phyloP scores from a whole-genome alignment of 2,113 vertebrate species.

The Gavialis gangeticus region DNA sequence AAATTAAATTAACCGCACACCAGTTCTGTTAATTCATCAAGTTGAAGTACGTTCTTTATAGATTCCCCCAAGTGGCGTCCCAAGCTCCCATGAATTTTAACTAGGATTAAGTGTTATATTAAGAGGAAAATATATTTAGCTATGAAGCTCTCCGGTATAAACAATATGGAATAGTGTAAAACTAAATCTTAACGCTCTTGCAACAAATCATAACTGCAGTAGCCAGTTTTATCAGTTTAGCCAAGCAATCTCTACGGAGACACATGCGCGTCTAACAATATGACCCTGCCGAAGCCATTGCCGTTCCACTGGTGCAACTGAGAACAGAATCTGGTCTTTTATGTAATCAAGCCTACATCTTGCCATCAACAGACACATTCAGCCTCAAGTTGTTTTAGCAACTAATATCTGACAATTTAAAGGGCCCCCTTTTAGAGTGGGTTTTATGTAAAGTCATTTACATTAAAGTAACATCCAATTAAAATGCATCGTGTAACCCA shows the following conservation, averaged over 20 bases:
- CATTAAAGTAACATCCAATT: constrained; percentile 79
- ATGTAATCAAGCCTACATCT: neutral
- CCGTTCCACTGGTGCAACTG: neutral
- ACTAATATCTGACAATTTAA: constrained; percentile 65
- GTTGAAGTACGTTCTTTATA: neutral
- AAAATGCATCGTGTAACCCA: constrained; percentile 77
- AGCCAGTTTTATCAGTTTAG: neutral
- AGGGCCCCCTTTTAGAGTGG: constrained; percentile 63
- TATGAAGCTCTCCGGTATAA: neutral
- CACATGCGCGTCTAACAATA: neutral
- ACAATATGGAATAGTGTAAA: neutral
- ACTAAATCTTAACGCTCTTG: neutral
- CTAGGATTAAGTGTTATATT: neutral
- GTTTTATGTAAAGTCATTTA: constrained; percentile 77
- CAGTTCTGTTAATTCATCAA: too few species aligned
- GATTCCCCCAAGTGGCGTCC: neutral
- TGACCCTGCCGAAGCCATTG: neutral
- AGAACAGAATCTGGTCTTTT: constrained; percentile 20
- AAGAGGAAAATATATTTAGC: neutral
- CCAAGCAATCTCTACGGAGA: neutral
- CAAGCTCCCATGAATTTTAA: neutral
- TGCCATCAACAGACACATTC: constrained; percentile 42
- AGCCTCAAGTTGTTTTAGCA: constrained; percentile 56
- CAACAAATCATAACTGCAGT: neutral
- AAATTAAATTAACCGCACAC: neutral